Base-by-base conservation (phyloP, 2,797 vertebrate genomes). In the Erpetoichthys calabaricus region DNA sequence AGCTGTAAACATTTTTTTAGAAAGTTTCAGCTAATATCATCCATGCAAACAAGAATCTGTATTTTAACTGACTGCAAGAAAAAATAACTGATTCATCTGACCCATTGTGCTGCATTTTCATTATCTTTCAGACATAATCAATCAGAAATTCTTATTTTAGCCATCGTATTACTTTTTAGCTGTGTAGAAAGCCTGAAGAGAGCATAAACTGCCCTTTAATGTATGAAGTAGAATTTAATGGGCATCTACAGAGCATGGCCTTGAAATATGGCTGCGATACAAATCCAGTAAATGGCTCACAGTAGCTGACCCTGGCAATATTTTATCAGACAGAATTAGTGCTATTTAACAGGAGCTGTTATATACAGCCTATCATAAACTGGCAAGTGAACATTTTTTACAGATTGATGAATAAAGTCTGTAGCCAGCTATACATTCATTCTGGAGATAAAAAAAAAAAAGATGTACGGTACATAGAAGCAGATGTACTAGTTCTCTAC, bases 171-270 rank as follows among this genome's bases (percentile, higher is more conserved):
- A 78, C 71, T 66, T 74, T 72, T 70, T 74, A 79, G 73, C 64
- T 72, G 73, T 75, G 67, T 81, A 63, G 62, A 75, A 78, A 74
- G 77, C 74, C 76, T 73, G 62, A 72, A 80, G 74, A 72, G 79
- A 73, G 80, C 72, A 75, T 76, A 85, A 75, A 86, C 69, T 70
- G 69, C 71, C 74, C 69, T 79, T 67, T 78, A 80, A 85, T 67
- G 66, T 75, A 80, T 76, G 68, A 56, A 78, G 65, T 71, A 73
- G 73, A 72, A 73, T 77, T 74, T 79, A 75, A 83, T 78, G 73
- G 79, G 69, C 50, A 46, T 73, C 78, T 68, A 63, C 78, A 75
- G 69, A 62, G 60, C 57, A 65, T 63, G 68, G 66, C 59, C 68
- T 70, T 75, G 81, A 81, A 83, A 83, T 80, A 81, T 59, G 51